A percentile compares a stretch with the other conserved stretches of the same genome.
Conservation (phyloP, 2,888 invertebrate species). For the Pseudanteris insignis region DNA sequence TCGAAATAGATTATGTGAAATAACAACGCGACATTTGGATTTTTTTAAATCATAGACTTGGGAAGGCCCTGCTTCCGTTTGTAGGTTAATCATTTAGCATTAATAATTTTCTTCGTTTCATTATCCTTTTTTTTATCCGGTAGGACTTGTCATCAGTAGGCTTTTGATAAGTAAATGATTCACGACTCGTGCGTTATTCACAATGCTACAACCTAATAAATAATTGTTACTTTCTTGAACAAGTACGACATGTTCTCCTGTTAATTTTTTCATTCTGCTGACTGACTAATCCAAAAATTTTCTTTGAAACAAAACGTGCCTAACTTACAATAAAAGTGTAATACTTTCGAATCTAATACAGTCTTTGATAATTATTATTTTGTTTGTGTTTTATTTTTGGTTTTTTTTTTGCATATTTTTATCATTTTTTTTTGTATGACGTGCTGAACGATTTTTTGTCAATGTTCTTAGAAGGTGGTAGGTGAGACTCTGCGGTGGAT, state of each 20-base stretch:
- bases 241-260: slow-evolving; percentile 7
- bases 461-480: slow-evolving; percentile 45
- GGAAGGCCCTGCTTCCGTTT: slow-evolving; percentile 12
- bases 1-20: slow-evolving; percentile 7
- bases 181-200: slow-evolving; percentile 19
- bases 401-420: slow-evolving; percentile 3
- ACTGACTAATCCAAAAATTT: slow-evolving; percentile 45
- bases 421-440: slow-evolving; percentile 40
- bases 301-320: slow-evolving; percentile 43
- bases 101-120: slow-evolving; percentile 9
- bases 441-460: slow-evolving; percentile 42
- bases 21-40: slow-evolving; percentile 5
- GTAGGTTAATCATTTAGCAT: slow-evolving; percentile 24
- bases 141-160: neutral
- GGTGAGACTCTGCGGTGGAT: slow-evolving; percentile 46
- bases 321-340: slow-evolving; percentile 52
- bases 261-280: slow-evolving; percentile 25
- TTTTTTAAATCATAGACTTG: slow-evolving; percentile 9
- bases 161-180: no score
- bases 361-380: slow-evolving; percentile 58
- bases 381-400: slow-evolving; percentile 14
- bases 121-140: slow-evolving; percentile 6
- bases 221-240: slow-evolving; percentile 19
- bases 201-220: slow-evolving; percentile 19
- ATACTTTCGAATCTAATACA: slow-evolving; percentile 60